These are phyloP conservation scores for Bagarius yarrelli DNA, from an alignment of 2,113 vertebrate species.

Conservation along the genomic window DNA sequence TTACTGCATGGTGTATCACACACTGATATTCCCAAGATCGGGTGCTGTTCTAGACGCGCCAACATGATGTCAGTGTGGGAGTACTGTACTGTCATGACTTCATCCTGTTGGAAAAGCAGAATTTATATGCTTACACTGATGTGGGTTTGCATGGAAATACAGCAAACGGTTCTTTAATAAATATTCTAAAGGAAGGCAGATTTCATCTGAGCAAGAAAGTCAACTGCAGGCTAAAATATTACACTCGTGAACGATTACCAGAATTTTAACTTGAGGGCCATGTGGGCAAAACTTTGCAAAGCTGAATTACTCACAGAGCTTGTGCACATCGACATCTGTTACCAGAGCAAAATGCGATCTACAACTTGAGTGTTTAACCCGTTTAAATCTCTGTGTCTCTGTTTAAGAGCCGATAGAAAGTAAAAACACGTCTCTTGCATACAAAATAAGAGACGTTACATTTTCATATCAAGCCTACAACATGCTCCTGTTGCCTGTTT, in stretches of 20 bases:
- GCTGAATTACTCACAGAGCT: not conserved
- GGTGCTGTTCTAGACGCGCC: not conserved
- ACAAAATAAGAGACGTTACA: no score
- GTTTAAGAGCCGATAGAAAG: no score
- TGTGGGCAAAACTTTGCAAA: not conserved
- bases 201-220: not conserved
- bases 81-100: slow-evolving; percentile 39
- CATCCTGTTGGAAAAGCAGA: not conserved
- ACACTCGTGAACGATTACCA: not conserved
- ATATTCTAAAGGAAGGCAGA: not conserved
- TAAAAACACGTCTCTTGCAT: no score
- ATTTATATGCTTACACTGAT: slow-evolving; percentile 7
- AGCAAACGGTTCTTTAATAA: slow-evolving; percentile 35
- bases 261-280: not conserved
- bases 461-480: no score
- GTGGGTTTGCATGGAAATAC: slow-evolving; percentile 36
- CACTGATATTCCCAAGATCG: slow-evolving; percentile 13
- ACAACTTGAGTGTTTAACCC: no score
- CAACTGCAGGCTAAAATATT: not conserved
- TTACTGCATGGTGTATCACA: not conserved
- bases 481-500: no score
- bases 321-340: not conserved
- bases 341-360: no score
- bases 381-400: no score
- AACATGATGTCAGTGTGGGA: slow-evolving; percentile 34